Evolutionary conservation across 2,797 vertebrate species (phyloP).

Genomic region (Adelosebastes latens): DNA sequence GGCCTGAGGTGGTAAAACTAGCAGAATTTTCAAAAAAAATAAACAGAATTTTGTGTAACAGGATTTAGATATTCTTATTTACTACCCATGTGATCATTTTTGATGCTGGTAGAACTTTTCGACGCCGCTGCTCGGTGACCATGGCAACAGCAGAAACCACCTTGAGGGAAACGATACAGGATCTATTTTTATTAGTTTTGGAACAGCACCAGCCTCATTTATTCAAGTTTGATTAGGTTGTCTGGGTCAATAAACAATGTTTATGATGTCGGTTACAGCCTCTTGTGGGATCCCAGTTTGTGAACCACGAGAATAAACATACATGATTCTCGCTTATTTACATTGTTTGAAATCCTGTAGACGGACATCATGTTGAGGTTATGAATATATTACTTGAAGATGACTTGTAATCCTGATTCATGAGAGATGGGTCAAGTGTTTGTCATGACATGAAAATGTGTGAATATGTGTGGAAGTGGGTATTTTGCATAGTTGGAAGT

Average conservation of each 20-base stretch:
- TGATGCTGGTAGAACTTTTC: conserved; percentile 41
- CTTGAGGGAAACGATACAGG: conserved; percentile 28
- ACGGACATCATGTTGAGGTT: not conserved
- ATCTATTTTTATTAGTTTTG: conserved; percentile 59
- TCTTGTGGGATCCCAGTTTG: not conserved
- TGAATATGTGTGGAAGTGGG: not conserved
- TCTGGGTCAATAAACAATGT: conserved; percentile 9
- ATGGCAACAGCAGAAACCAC: conserved; percentile 64
- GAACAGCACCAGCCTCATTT: conserved; percentile 15
- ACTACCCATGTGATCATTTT: not conserved
- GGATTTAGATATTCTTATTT: conserved; percentile 8
- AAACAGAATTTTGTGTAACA: not conserved
- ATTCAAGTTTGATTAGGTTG: conserved; percentile 37
- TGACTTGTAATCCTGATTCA: not conserved
- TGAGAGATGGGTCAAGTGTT: not conserved
- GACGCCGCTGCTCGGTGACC: conserved; percentile 17
- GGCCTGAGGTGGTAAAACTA: no score
- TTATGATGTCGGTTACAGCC: conserved; percentile 4
- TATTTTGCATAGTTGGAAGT: not conserved
- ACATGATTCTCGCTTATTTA: not conserved
- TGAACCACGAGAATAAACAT: not conserved
- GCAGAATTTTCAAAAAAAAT: no score
- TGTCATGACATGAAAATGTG: not conserved
- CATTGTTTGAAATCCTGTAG: not conserved
- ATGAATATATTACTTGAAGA: not conserved